A percentile compares a stretch with the other conserved stretches of the same genome.
phyloP scores from a whole-genome alignment of 1,140 invertebrate species.

The Chionoecetes opilio region DNA sequence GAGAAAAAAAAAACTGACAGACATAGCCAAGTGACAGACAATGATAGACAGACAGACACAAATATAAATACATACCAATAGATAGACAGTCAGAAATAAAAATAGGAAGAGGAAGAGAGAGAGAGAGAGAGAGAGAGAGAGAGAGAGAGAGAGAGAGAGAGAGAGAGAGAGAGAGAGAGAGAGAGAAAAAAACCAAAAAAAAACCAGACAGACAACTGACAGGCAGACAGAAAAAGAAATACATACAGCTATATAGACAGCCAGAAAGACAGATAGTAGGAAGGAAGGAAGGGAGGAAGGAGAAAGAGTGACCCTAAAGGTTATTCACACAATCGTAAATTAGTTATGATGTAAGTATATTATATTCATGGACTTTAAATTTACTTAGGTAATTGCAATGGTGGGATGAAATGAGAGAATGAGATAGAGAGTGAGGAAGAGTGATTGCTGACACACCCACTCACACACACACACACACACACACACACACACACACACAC shows the following conservation, averaged over 20 bases:
- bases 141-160: conserved; percentile 36
- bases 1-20: not conserved
- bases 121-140: not conserved
- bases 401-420: not conserved
- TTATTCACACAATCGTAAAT: not conserved
- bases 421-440: not conserved
- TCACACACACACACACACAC: not conserved
- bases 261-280: not conserved
- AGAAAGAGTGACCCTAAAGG: not conserved
- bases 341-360: not conserved
- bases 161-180: conserved; percentile 41
- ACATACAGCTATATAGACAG: too few species aligned
- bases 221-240: not conserved
- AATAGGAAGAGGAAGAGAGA: not conserved
- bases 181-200: not conserved
- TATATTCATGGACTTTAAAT: not conserved
- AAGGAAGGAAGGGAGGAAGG: not conserved
- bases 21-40: too few species aligned
- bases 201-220: not conserved
- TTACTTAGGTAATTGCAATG: not conserved
- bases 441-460: not conserved
- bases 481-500: not conserved
- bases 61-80: not conserved
- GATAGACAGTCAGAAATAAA: not conserved
- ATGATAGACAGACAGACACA: not conserved